phyloP scores from a whole-genome alignment of 2,888 invertebrate genomes.

The Mamestra brassicae region DNA sequence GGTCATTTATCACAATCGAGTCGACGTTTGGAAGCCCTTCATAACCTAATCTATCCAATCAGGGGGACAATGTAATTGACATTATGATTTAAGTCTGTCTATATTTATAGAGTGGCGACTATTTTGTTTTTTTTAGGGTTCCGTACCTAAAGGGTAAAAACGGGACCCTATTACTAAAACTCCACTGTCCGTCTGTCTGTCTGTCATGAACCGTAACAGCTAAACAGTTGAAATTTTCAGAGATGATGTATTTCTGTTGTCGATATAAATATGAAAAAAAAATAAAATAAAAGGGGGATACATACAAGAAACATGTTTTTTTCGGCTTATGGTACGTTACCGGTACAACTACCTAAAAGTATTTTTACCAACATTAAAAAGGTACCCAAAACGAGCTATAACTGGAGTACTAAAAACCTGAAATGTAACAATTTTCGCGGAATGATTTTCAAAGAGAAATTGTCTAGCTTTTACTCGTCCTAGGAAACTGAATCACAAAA shows the following conservation, averaged over 20 bases:
- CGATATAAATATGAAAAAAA: too few relatives aligned
- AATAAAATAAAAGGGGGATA: too few relatives aligned
- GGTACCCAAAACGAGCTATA: neutral
- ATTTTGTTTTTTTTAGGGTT: neutral
- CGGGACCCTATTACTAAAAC: too few relatives aligned
- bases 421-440: constrained; percentile 28
- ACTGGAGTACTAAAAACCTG: constrained; percentile 20
- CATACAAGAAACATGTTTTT: too few relatives aligned
- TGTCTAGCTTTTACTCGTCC: constrained; percentile 24
- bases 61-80: constrained; percentile 64
- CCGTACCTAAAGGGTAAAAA: too few relatives aligned
- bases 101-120: constrained; percentile 11
- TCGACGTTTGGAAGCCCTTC: constrained; percentile 68
- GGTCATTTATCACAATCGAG: constrained; percentile 73
- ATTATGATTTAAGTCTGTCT: constrained; percentile 57
- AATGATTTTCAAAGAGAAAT: constrained; percentile 43
- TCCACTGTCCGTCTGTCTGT: too few relatives aligned
- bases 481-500: constrained; percentile 30
- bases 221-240: too few relatives aligned
- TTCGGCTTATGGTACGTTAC: too few relatives aligned
- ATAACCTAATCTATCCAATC: constrained; percentile 72
- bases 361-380: neutral
- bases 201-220: too few relatives aligned
- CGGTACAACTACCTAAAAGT: too few relatives aligned
- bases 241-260: too few relatives aligned